Evolutionary conservation across 1,140 invertebrate species (phyloP).

Genomic region (Brachionus sp.): DNA sequence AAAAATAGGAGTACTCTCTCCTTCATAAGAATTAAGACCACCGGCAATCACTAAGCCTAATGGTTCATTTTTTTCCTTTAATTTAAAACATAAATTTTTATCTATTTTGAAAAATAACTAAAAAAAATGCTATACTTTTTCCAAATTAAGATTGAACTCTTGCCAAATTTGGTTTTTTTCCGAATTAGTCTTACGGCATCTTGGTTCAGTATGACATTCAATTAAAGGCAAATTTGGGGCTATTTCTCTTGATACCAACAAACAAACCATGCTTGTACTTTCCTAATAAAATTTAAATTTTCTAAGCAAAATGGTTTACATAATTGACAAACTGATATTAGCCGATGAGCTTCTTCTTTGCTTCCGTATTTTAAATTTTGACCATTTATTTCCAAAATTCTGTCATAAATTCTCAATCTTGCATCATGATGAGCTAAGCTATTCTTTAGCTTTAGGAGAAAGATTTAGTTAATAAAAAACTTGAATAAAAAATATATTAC

Average conservation of each 20-base stretch:
- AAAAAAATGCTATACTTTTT: slow-evolving; percentile 54
- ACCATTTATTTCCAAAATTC: slow-evolving; percentile 61
- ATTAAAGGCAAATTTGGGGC: slow-evolving; percentile 20
- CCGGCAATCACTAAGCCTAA: slow-evolving; percentile 63
- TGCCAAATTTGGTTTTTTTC: slow-evolving; percentile 48
- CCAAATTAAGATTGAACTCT: slow-evolving; percentile 58
- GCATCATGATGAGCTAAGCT: slow-evolving; percentile 56
- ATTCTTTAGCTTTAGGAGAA: slow-evolving; percentile 56
- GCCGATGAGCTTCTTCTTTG: slow-evolving; percentile 60
- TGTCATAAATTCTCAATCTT: slow-evolving; percentile 54
- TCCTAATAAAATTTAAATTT: background rate
- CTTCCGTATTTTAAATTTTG: slow-evolving; percentile 59
- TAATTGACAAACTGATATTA: slow-evolving; percentile 58
- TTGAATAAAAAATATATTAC: slow-evolving; percentile 48
- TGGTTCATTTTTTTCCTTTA: slow-evolving; percentile 56
- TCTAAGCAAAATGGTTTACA: background rate
- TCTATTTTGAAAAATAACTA: background rate
- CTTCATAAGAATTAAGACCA: slow-evolving; percentile 58
- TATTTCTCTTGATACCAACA: slow-evolving; percentile 35
- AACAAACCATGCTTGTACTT: background rate
- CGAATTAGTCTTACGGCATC: slow-evolving; percentile 27
- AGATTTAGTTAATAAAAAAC: background rate
- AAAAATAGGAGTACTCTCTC: slow-evolving; percentile 61
- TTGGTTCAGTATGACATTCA: background rate
- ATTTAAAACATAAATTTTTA: slow-evolving; percentile 9